Evolutionary conservation across 2,888 invertebrate species (phyloP).

Genomic region (Pseudococcus viburni): DNA sequence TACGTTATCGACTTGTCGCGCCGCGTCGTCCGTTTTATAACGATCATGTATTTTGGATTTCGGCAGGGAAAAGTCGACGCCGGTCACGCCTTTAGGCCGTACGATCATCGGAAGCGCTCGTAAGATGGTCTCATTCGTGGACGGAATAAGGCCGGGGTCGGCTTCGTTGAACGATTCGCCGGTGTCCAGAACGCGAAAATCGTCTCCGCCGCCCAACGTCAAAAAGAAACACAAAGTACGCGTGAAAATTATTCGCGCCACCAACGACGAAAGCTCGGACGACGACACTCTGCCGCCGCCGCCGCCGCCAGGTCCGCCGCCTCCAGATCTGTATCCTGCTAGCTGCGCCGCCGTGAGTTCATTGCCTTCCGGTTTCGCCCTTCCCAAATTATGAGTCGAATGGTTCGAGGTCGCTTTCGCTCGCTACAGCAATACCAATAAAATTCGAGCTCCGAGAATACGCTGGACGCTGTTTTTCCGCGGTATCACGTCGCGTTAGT

Average conservation of each 20-base stretch:
- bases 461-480: no score
- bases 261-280: constrained; percentile 74
- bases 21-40: not conserved
- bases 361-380: constrained; percentile 55
- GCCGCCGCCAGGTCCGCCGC: constrained; percentile 77
- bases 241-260: constrained; percentile 66
- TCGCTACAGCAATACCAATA: no score
- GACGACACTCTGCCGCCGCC: constrained; percentile 76
- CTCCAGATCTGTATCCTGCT: constrained; percentile 70
- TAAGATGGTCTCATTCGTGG: constrained; percentile 63
- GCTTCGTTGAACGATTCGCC: constrained; percentile 53
- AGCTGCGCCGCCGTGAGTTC: not conserved
- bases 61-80: constrained; percentile 59
- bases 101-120: constrained; percentile 62
- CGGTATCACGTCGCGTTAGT: no score
- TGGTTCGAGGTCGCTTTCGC: no score
- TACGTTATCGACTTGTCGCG: not conserved
- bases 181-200: constrained; percentile 73
- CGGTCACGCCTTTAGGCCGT: constrained; percentile 58
- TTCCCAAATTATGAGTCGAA: constrained; percentile 52
- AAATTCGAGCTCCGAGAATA: no score
- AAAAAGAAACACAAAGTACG: constrained; percentile 73
- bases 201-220: constrained; percentile 77
- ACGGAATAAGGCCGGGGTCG: constrained; percentile 52
- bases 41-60: not conserved